phyloP scores from a whole-genome alignment of 2,113 vertebrate species.

The Phoenicopterus ruber region DNA sequence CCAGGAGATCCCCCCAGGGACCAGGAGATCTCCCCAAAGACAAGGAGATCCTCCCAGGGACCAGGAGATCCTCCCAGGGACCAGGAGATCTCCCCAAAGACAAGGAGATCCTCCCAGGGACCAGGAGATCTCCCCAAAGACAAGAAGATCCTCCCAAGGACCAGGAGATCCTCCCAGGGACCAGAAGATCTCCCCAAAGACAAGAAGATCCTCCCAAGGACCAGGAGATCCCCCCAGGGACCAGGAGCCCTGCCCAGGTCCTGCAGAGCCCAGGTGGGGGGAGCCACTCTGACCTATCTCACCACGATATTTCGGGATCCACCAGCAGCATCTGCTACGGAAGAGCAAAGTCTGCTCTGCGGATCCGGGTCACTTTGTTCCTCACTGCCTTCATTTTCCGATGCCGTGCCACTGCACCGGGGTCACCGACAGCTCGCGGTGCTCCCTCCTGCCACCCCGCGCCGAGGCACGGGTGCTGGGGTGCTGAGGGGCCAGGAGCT shows the following conservation, averaged over 20 bases:
- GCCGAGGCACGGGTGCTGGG: rapidly evolving
- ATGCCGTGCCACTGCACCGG: rapidly evolving
- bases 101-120: no score
- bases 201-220: no score
- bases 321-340: not conserved
- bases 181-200: not conserved
- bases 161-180: not conserved
- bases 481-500: not conserved
- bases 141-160: no score
- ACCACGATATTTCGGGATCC: not conserved
- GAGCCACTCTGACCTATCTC: not conserved
- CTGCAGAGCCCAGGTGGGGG: not conserved
- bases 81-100: not conserved
- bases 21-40: not conserved
- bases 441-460: not conserved
- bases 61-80: not conserved
- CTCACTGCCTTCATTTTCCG: not conserved
- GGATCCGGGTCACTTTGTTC: rapidly evolving
- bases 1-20: not conserved
- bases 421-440: rapidly evolving
- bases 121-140: not conserved
- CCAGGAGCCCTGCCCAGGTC: not conserved
- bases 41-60: no score
- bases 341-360: not conserved
- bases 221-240: not conserved